A percentile compares a stretch with the other conserved stretches of the same genome.
phyloP scores from a whole-genome alignment of 2,888 invertebrate species.

The Lepidochrysops patricia region DNA sequence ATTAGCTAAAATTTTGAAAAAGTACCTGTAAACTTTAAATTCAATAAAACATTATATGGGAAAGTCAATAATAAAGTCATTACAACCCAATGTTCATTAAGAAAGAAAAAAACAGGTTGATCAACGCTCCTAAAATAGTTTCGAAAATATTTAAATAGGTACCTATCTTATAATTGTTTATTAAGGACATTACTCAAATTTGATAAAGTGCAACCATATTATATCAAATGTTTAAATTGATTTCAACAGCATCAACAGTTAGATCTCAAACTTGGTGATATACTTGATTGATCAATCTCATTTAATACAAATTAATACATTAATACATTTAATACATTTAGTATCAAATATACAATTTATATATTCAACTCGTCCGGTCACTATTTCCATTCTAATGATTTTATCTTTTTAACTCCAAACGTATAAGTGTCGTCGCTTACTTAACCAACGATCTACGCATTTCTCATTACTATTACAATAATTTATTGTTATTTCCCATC shows the following conservation, averaged over 20 bases:
- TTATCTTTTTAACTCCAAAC: conserved; percentile 22
- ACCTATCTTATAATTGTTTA: too few species aligned
- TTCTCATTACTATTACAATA: conserved; percentile 15
- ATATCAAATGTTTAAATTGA: neutral
- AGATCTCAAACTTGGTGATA: conserved; percentile 1
- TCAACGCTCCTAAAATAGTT: too few species aligned
- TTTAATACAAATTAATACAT: too few species aligned
- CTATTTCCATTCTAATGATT: conserved; percentile 20
- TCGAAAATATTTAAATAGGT: too few species aligned
- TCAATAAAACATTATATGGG: too few species aligned
- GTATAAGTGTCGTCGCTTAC: conserved; percentile 20
- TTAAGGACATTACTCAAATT: neutral
- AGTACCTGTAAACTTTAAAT: too few species aligned
- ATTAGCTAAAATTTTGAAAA: too few species aligned
- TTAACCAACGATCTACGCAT: conserved; percentile 16
- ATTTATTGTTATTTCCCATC: conserved; percentile 10
- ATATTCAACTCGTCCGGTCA: conserved; percentile 12
- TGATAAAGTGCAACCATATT: neutral
- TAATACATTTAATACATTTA: too few species aligned
- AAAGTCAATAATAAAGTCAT: too few species aligned
- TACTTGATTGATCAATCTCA: conserved; percentile 4
- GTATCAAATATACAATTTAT: conserved; percentile 12
- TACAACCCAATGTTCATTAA: too few species aligned
- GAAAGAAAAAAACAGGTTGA: too few species aligned
- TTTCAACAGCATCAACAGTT: neutral